Conservation (phyloP, 2,797 vertebrate genomes). For the Garrulus glandarius region DNA sequence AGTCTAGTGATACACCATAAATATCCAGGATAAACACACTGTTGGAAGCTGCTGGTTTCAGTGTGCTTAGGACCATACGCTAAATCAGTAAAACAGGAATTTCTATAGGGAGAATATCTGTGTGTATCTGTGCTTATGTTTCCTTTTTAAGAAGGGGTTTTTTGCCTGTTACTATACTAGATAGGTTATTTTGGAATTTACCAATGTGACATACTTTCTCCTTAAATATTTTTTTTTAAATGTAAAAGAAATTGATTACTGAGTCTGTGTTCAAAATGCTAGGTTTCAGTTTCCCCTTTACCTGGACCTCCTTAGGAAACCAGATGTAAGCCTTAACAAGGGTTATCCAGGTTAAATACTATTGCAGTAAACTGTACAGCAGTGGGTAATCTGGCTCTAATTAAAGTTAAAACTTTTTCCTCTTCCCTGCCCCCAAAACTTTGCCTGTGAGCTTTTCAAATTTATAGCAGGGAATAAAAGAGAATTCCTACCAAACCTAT, state of each 20-base stretch:
- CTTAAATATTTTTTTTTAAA: not conserved
- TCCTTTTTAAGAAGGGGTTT: not conserved
- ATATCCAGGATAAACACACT: not conserved
- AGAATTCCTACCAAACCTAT: not conserved
- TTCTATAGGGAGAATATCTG: not conserved
- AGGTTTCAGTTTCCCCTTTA: not conserved
- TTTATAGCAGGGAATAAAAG: slow-evolving; percentile 31
- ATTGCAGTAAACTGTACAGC: slow-evolving; percentile 26
- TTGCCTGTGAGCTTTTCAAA: slow-evolving; percentile 34
- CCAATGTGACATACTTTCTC: not conserved
- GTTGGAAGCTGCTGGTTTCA: not conserved
- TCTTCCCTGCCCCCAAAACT: not conserved
- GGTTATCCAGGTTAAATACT: slow-evolving; percentile 51
- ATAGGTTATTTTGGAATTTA: not conserved
- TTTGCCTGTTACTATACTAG: not conserved
- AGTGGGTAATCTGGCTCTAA: slow-evolving; percentile 40
- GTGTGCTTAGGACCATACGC: not conserved
- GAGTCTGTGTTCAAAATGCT: not conserved
- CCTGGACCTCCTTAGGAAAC: slow-evolving; percentile 11
- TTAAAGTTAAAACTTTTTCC: slow-evolving; percentile 40
- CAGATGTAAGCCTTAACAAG: slow-evolving; percentile 48
- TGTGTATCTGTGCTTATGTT: not conserved
- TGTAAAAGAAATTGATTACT: not conserved
- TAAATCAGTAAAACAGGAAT: not conserved
- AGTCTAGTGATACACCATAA: fast-evolving